Evolutionary conservation across 2,888 invertebrate genomes (phyloP).

Genomic region (Dione juno): DNA sequence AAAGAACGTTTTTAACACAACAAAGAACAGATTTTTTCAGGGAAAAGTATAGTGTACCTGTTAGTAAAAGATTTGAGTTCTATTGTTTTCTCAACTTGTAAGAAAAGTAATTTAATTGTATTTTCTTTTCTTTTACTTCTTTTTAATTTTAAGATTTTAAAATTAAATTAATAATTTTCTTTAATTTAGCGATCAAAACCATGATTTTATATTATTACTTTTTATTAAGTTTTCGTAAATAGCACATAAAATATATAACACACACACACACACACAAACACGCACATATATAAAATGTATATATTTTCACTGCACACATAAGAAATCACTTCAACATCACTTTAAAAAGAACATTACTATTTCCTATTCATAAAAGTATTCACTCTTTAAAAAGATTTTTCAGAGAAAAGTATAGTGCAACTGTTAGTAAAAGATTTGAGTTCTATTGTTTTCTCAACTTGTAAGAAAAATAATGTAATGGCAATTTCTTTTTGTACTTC

Average conservation of each 20-base stretch:
- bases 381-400: not conserved
- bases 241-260: too few species aligned
- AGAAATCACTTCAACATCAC: not conserved
- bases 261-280: too few species aligned
- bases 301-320: not conserved
- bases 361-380: too few species aligned
- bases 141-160: too few species aligned
- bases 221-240: too few species aligned
- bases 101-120: not conserved
- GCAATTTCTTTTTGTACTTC: not conserved
- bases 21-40: not conserved
- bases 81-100: slow-evolving; percentile 8
- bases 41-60: slow-evolving; percentile 1
- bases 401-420: slow-evolving; percentile 1
- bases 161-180: too few species aligned
- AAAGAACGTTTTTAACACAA: not conserved
- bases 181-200: too few species aligned
- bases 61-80: slow-evolving; percentile 3
- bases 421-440: not conserved
- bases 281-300: not conserved
- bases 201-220: too few species aligned
- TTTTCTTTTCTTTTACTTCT: too few species aligned
- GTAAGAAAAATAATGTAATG: not conserved
- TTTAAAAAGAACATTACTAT: not conserved
- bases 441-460: slow-evolving; percentile 12